Base-by-base conservation (phyloP, 2,888 invertebrate species). In the Geotrupes spiniger region DNA sequence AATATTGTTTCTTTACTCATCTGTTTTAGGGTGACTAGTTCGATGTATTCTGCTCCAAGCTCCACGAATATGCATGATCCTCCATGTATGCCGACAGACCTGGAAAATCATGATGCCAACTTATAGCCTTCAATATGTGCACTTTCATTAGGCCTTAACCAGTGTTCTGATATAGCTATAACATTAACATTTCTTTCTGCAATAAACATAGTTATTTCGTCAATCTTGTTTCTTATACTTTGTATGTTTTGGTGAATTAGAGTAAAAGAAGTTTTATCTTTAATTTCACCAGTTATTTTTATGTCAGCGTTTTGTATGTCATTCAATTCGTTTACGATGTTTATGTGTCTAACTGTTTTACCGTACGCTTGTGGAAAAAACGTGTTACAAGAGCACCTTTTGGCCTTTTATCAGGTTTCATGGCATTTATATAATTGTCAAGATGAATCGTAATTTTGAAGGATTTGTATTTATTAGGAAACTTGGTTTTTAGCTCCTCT, bases 111-210 rank as follows among this genome's bases (percentile, higher is more conserved):
- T 14, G 29, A 41, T 15, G 41, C 1, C 27, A 29, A 15, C 28
- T 29, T 16, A 12, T 27, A 41, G 28, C 29, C 41, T 1, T 41
- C 41, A 11, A 41, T 5, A 4, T 28, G 16, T 10, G 15, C 9
- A 28, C 5, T 9, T 29, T 41, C 41, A 28, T 41, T 41, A 27
- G 41, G 29, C 4, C n/a, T 41, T 27, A 41, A 28, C 41, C 41
- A 41, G 29, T 41, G 27, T 29, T 29, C 41, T 16, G 29, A 28
- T 15, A 41, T 8, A 8, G 41, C 29, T 28, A 41, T 28, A 27
- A 14, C 14, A 15, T 29, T 10, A n/a, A 41, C 16, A 15, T 11
- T 27, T 28, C 3, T 29, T n/a, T 29, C 14, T 16, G 15, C 4
- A 27, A 15, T 38, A 11, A 21, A 21, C 21, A 21, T 38, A 5